Base-by-base conservation (phyloP, 2,888 invertebrate genomes). In the Listrodromus nycthemerus region DNA sequence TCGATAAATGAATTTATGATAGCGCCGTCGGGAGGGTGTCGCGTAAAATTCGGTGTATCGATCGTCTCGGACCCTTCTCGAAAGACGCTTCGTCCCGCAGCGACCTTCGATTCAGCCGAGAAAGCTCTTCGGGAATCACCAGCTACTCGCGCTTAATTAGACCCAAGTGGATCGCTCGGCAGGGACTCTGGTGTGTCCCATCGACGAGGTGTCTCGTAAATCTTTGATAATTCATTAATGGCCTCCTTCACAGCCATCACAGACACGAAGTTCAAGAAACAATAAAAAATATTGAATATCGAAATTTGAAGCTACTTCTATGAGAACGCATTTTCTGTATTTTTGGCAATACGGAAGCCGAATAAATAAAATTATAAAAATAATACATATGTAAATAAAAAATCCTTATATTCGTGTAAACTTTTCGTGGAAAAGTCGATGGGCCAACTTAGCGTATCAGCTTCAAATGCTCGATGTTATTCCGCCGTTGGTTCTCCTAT, bases 151-250 rank as follows among this genome's bases (percentile, higher is more conserved):
- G 33, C 66, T 55, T 75, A 69, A 70, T 75, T 65, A 52, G 41
- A 80, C 30, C 63, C 41, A 52, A 30, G 69, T 52, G 63, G 6
- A 75, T 45, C 52, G 13, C n/a, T 58, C 21, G 58, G 48, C 66
- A 21, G 41, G 10, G 41, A 55, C 58, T 71, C 61, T 27, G 41
- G 66, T 21, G 27, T 41, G 66, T 45, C 21, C 13, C 58, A 27
- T 30, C n/a, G 61, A 52, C 48, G 52, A 8, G 10, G 21, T 10
- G 41, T 58, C 45, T 69, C 78, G 61, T 52, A 33, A 63, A 78
- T 70, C 69, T 61, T 63, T 63, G 50, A 70, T 78, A 63, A 78
- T 50, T 63, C 24, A 24, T 50, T 63, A 70, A 63, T 63, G 30
- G 63, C 45, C 19, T 37, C 33, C 61, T 58, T 58, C n/a, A 77